phyloP scores from a whole-genome alignment of 2,113 vertebrate species.

The Riparia riparia region DNA sequence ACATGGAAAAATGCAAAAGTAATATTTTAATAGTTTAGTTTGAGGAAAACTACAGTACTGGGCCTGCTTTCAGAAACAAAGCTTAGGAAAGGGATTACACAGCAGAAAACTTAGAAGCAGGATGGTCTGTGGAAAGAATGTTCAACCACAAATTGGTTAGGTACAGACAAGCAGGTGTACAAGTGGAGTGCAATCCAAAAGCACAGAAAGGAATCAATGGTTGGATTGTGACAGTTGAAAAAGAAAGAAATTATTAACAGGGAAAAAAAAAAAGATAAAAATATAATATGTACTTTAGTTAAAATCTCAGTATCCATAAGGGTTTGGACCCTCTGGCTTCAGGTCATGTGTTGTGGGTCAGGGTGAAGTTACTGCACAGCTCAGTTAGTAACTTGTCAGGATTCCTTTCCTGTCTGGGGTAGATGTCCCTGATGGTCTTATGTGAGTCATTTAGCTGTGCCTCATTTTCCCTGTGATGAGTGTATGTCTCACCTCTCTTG shows the following conservation, averaged over 20 bases:
- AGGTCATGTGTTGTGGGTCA: background rate
- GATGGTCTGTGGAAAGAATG: background rate
- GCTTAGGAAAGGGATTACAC: background rate
- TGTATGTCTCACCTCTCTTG: background rate
- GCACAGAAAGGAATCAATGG: background rate
- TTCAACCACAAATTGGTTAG: background rate
- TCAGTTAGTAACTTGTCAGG: background rate
- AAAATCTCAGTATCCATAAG: background rate
- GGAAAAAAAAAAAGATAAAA: background rate
- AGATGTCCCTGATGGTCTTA: background rate
- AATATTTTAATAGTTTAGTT: conserved; percentile 3
- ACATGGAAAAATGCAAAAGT: conserved; percentile 3
- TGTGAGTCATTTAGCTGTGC: background rate
- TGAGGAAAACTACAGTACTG: background rate
- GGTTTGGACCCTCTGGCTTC: background rate
- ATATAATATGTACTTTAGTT: background rate
- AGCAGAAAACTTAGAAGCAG: background rate
- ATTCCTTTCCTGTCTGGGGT: background rate
- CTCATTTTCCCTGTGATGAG: background rate
- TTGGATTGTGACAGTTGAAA: background rate
- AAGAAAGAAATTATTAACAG: background rate
- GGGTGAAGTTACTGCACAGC: background rate
- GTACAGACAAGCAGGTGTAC: background rate
- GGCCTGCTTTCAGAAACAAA: background rate
- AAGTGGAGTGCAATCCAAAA: background rate